phyloP scores from a whole-genome alignment of 2,888 invertebrate species.

The Hirtodrosophila cameraria region DNA sequence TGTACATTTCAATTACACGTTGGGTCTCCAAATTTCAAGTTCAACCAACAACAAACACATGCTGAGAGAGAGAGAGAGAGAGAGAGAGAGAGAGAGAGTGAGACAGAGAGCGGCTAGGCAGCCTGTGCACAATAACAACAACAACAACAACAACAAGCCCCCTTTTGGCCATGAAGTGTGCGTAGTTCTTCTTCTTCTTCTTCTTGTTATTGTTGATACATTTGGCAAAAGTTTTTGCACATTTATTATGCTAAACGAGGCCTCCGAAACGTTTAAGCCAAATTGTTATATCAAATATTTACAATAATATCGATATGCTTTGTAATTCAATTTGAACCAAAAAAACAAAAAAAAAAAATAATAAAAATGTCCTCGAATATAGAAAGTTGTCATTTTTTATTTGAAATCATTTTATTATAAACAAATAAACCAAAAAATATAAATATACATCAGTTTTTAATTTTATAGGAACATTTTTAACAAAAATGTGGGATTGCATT shows the following conservation, averaged over 20 bases:
- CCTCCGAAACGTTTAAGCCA: constrained; percentile 36
- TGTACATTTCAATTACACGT: constrained; percentile 57
- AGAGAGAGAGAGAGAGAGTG: constrained; percentile 5
- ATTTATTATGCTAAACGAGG: constrained; percentile 21
- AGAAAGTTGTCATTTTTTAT: too few species aligned
- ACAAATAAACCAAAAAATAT: too few species aligned
- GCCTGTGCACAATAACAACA: constrained; percentile 6
- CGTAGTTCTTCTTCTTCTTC: not conserved
- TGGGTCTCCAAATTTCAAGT: constrained; percentile 76
- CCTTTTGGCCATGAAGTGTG: constrained; percentile 10
- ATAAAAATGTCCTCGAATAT: too few species aligned
- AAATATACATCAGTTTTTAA: too few species aligned
- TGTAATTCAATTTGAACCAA: too few species aligned
- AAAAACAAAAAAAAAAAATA: too few species aligned
- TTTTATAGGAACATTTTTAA: too few species aligned
- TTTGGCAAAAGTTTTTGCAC: constrained; percentile 24
- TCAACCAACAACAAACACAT: constrained; percentile 52
- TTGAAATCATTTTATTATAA: too few species aligned
- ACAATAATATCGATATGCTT: too few species aligned
- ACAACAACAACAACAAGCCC: constrained; percentile 13
- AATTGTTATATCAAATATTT: constrained; percentile 4
- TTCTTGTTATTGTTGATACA: constrained; percentile 18
- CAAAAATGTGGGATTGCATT: too few species aligned
- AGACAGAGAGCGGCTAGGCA: too few species aligned
- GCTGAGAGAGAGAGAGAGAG: not conserved